A percentile compares a stretch with the other conserved stretches of the same genome.
Evolutionary conservation across 2,888 invertebrate genomes (phyloP).

Genomic region (Trissolcus japonicus): DNA sequence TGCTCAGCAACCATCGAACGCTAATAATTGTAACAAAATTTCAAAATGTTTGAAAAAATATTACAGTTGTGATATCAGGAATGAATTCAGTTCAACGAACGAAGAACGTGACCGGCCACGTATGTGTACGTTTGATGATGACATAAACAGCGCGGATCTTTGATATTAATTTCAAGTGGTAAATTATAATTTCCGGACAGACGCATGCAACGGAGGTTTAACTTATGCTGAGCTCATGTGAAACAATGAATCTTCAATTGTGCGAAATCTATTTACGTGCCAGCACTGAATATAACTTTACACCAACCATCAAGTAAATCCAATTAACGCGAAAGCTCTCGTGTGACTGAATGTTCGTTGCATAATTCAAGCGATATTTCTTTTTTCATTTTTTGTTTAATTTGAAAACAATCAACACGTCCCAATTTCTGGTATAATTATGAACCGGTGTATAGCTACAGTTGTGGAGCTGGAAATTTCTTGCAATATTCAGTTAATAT

Average conservation of each 20-base stretch:
- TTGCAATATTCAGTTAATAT: constrained; percentile 18
- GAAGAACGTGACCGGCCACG: background rate
- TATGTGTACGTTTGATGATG: constrained; percentile 9
- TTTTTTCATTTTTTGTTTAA: background rate
- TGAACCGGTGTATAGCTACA: too few species aligned
- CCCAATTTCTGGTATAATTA: too few species aligned
- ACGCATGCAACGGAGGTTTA: constrained; percentile 42
- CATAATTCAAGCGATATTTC: constrained; percentile 23
- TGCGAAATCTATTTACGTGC: constrained; percentile 40
- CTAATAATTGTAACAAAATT: background rate
- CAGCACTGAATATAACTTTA: constrained; percentile 59
- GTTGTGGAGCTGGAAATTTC: too few species aligned
- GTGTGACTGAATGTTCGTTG: constrained; percentile 9
- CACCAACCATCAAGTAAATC: constrained; percentile 10
- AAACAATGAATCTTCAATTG: constrained; percentile 59
- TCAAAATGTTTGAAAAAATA: background rate
- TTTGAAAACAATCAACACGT: too few species aligned
- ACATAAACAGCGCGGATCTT: constrained; percentile 12
- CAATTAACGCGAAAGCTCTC: constrained; percentile 9
- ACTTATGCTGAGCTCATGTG: constrained; percentile 55
- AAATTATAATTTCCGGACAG: constrained; percentile 62
- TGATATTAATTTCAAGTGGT: constrained; percentile 41
- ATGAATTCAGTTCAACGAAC: too few species aligned
- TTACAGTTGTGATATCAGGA: too few species aligned
- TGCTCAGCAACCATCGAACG: too few species aligned